These are phyloP conservation scores for Chromis chromis DNA, from an alignment of 2,797 vertebrate genomes.

Conservation along the genomic window DNA sequence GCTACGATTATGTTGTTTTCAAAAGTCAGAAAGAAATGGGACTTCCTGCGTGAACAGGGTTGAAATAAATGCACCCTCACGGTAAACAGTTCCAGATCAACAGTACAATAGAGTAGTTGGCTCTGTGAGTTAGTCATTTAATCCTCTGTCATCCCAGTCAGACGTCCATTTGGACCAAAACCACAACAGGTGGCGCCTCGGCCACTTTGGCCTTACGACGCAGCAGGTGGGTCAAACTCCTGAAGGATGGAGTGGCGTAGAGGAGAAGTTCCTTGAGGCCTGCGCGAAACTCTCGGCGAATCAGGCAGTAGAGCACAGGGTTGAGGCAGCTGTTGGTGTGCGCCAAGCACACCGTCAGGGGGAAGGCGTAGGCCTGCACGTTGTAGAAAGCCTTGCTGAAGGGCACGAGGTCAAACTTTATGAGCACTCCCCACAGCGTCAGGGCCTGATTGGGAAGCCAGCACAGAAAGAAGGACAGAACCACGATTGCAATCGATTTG, in stretches of 20 bases:
- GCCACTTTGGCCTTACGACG: slow-evolving; percentile 82
- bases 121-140: slow-evolving; percentile 3
- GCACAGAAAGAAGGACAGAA: slow-evolving; percentile 88
- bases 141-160: slow-evolving; percentile 43
- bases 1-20: slow-evolving; percentile 44
- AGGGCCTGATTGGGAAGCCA: slow-evolving; percentile 89
- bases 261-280: slow-evolving; percentile 85
- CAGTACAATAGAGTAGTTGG: not conserved
- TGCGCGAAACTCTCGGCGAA: slow-evolving; percentile 84
- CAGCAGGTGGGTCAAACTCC: slow-evolving; percentile 76
- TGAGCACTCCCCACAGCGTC: slow-evolving; percentile 87
- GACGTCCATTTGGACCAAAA: slow-evolving; percentile 85
- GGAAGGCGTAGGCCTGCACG: slow-evolving; percentile 85
- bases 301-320: slow-evolving; percentile 86
- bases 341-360: slow-evolving; percentile 86
- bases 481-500: slow-evolving; percentile 85
- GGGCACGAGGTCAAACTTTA: slow-evolving; percentile 87
- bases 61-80: slow-evolving; percentile 10
- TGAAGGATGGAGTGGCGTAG: slow-evolving; percentile 79
- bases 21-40: slow-evolving; percentile 49
- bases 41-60: slow-evolving; percentile 17
- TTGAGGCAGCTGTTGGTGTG: slow-evolving; percentile 90
- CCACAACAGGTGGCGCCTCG: slow-evolving; percentile 80
- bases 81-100: slow-evolving; percentile 23
- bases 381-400: slow-evolving; percentile 88